Conservation (phyloP, 2,797 vertebrate genomes). For the Sebastes kiyomatsui region DNA sequence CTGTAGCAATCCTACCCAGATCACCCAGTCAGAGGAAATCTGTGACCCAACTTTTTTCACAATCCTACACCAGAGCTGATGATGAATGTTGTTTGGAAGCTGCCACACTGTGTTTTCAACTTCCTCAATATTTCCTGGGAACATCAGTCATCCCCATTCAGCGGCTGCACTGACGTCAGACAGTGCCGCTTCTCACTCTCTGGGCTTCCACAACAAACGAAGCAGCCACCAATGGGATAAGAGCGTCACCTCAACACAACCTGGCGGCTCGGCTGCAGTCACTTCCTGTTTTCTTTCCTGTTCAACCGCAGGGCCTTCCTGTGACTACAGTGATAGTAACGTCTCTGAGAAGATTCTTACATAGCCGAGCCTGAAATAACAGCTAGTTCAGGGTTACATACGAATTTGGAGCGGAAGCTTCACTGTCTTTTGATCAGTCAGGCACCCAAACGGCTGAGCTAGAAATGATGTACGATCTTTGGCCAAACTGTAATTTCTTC, state of each 20-base stretch:
- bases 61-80: not conserved
- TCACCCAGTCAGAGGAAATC: not conserved
- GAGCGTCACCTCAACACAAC: slow-evolving; percentile 58
- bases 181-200: not conserved
- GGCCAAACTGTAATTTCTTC: not conserved
- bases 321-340: slow-evolving; percentile 67
- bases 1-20: not conserved
- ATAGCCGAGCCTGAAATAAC: slow-evolving; percentile 63
- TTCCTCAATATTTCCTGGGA: slow-evolving; percentile 28
- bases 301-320: slow-evolving; percentile 74
- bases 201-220: slow-evolving; percentile 16
- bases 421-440: slow-evolving; percentile 38
- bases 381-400: slow-evolving; percentile 7
- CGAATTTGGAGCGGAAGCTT: not conserved
- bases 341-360: slow-evolving; percentile 47
- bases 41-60: not conserved
- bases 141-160: slow-evolving; percentile 25
- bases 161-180: slow-evolving; percentile 25
- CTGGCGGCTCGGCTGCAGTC: slow-evolving; percentile 48
- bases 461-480: not conserved
- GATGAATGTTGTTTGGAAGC: not conserved
- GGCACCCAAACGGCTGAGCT: not conserved
- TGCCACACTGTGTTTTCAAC: not conserved
- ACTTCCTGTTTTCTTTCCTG: slow-evolving; percentile 88
- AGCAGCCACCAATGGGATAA: slow-evolving; percentile 22